Percentiles rank a stretch among this genome's conserved stretches.
Conservation (phyloP, 2,888 invertebrate genomes). For the Pseudococcus viburni region DNA sequence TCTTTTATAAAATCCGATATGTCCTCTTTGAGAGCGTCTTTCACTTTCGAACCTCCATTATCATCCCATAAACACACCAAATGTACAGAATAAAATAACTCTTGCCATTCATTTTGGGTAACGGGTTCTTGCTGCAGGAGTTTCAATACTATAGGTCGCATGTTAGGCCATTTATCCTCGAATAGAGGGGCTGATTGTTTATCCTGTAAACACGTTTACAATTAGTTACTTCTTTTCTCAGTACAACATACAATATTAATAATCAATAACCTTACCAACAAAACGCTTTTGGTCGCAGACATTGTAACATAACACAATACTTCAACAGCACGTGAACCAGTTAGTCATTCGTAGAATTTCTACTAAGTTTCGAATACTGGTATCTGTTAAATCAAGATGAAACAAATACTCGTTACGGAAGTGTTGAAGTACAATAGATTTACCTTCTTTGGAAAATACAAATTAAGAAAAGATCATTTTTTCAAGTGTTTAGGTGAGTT, state of each 20-base stretch:
- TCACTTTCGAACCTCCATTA: slow-evolving; percentile 89
- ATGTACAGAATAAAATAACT: slow-evolving; percentile 96
- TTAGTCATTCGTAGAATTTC: background rate
- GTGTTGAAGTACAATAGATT: background rate
- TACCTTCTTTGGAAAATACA: background rate
- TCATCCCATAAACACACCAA: slow-evolving; percentile 98
- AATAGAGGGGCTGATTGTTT: slow-evolving; percentile 73
- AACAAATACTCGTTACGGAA: background rate
- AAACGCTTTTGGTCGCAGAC: slow-evolving; percentile 4
- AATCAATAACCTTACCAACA: background rate
- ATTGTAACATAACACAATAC: slow-evolving; percentile 30
- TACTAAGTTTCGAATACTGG: background rate
- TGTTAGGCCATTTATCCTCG: slow-evolving; percentile 97
- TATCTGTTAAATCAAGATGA: background rate
- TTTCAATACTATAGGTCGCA: slow-evolving; percentile 94
- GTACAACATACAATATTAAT: too few species aligned
- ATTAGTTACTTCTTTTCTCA: too few species aligned
- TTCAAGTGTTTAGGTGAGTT: background rate
- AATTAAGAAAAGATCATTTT: background rate
- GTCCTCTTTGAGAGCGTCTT: slow-evolving; percentile 90
- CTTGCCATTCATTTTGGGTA: slow-evolving; percentile 96
- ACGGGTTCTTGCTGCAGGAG: slow-evolving; percentile 95
- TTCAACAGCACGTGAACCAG: background rate
- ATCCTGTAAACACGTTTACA: slow-evolving; percentile 13
- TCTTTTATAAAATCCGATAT: slow-evolving; percentile 95